Conservation (phyloP, 2,888 invertebrate species). For the Chrysomela aeneicollis region DNA sequence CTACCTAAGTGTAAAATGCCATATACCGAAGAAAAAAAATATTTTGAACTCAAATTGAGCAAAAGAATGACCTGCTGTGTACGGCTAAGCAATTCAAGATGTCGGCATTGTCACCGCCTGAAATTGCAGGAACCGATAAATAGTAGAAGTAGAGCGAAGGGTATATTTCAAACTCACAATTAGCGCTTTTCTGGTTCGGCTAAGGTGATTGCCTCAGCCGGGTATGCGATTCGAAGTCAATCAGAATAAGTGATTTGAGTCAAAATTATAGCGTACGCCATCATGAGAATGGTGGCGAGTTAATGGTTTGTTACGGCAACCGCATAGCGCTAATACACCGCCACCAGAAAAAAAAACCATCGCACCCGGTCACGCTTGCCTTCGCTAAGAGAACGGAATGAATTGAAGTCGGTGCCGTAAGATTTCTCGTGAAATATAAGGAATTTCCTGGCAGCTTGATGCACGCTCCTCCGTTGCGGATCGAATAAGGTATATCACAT, state of each 20-base stretch:
- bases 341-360: slow-evolving; percentile 27
- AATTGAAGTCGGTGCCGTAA: slow-evolving; percentile 17
- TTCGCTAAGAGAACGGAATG: slow-evolving; percentile 19
- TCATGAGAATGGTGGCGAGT: slow-evolving; percentile 30
- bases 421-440: slow-evolving; percentile 15
- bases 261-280: slow-evolving; percentile 36
- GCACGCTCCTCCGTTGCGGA: not conserved
- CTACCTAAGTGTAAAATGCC: too few species aligned
- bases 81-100: too few species aligned
- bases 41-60: too few species aligned
- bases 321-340: slow-evolving; percentile 31
- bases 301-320: slow-evolving; percentile 32
- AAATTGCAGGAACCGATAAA: slow-evolving; percentile 17
- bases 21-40: too few species aligned
- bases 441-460: slow-evolving; percentile 3
- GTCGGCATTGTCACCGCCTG: too few species aligned
- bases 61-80: too few species aligned
- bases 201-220: slow-evolving; percentile 34
- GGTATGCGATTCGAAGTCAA: slow-evolving; percentile 38
- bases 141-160: slow-evolving; percentile 14
- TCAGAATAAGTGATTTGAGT: slow-evolving; percentile 41
- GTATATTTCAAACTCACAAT: slow-evolving; percentile 36
- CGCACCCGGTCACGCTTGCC: slow-evolving; percentile 32
- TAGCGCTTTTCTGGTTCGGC: slow-evolving; percentile 24
- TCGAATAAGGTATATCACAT: not conserved